Base-by-base conservation (phyloP, 2,113 vertebrate species). In the Hoplias malabaricus region DNA sequence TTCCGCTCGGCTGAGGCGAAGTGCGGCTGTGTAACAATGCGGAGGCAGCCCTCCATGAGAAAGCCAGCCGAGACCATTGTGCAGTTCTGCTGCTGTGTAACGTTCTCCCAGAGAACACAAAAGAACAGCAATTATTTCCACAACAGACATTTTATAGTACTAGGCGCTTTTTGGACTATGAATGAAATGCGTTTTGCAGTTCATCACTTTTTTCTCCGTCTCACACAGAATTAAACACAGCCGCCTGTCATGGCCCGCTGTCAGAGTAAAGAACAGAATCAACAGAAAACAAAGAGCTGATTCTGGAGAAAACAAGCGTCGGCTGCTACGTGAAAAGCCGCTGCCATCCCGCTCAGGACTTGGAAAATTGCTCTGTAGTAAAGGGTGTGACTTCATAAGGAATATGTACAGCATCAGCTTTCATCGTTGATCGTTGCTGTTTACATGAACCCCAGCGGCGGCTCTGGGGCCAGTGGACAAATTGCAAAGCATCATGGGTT, bases 101-200 rank as follows among this genome's bases (percentile, higher is more conserved):
- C 63, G 34, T 53, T 71, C 73, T 42, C 73, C 33, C 53, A 40
- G 70, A 71, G 50, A 80, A 86, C 84, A 83, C 74, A 86, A 82
- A 86, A 84, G 71, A 75, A 74, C 25, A 25, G 71, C 80, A 79
- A 89, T 88, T 84, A 82, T 80, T 84, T 73, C 77, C 69, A 84
- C 79, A 76, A 75, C 38, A 67, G 67, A 75, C 80, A 73, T 82
- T 63, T 75, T 27, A 81, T 67, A 69, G 69, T 73, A 46, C 11
- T 13, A 9, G 1, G 1, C 27, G 70, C 69, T 77, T 48, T 77
- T 69, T 14, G 48, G 72, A 80, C 70, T 81, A 31, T 72, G 69
- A 78, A 73, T 78, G 73, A 82, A 84, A 16, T 23, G 14, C 50
- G 75, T 82, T 81, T 57, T 81, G 66, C 54, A 84, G 79, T 70